phyloP scores from a whole-genome alignment of 2,888 invertebrate species.

The Dryobota labecula region DNA sequence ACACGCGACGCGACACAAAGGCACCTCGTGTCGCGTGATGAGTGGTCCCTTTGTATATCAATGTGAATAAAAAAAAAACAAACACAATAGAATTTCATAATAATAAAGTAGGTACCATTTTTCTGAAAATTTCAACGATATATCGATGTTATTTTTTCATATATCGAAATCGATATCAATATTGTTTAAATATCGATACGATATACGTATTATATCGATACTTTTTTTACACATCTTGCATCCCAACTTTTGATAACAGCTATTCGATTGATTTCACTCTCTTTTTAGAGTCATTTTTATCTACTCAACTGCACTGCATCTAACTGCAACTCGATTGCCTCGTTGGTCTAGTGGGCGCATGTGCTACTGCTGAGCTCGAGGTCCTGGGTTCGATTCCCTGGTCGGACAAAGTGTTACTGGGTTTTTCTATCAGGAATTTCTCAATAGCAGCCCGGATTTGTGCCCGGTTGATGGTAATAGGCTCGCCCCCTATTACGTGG shows the following conservation, averaged over 20 bases:
- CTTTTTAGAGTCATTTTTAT: constrained; percentile 2
- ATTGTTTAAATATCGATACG: too few species aligned
- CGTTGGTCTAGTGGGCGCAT: background rate
- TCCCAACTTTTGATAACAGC: constrained; percentile 2
- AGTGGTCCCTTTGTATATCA: too few species aligned
- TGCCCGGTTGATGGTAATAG: background rate
- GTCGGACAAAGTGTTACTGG: background rate
- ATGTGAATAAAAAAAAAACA: too few species aligned
- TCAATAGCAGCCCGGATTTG: background rate
- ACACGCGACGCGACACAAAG: too few species aligned
- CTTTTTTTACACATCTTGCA: too few species aligned
- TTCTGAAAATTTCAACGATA: too few species aligned
- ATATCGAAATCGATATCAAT: too few species aligned
- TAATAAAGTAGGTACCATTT: too few species aligned
- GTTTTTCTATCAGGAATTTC: background rate
- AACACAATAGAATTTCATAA: too few species aligned
- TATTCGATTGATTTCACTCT: background rate
- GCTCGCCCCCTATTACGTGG: background rate
- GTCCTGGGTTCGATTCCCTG: background rate
- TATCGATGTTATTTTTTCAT: too few species aligned
- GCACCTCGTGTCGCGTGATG: too few species aligned
- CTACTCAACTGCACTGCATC: background rate
- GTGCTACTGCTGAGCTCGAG: background rate
- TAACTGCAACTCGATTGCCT: background rate
- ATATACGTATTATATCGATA: too few species aligned